Base-by-base conservation (phyloP, 1,140 invertebrate genomes). In the Ruditapes philippinarum region DNA sequence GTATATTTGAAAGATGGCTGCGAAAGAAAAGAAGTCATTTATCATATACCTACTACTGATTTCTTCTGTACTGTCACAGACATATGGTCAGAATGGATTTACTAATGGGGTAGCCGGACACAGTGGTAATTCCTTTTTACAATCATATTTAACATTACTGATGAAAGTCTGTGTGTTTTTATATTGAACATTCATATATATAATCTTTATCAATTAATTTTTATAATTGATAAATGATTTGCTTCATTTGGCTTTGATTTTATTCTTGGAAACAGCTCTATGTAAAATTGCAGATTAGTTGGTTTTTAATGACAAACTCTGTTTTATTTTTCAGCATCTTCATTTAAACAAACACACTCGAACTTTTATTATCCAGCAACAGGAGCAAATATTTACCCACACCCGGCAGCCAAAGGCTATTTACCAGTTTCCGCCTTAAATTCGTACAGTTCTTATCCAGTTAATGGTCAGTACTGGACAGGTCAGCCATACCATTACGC, bases 391-490 rank as follows among this genome's bases (percentile, higher is more conserved):
- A 81, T 25, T 36, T 81, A 65, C 42, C 12, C 54, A 25, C 33
- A 62, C 45, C 79, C 79, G 17, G 60, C 79, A n/a, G 79, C 79
- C 14, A 81, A 65, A 65, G 79, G 79, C 5, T 81, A 36, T 31
- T 54, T 51, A 33, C 45, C 42, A 3, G 36, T 31, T 17, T 51
- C 74, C 22, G 74, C 42, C 36, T 12, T 49, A n/a, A 78, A 78
- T 22, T 14, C 42, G 0, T 84, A 54, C 33, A 11, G n/a, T 42
- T 1, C 33, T 3, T 42, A 78, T 33, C 84, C 84, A 14, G 1
- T 86, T 5, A 42, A 86, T 54, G 49, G 36, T 5, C 70, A 86
- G 28, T 86, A 86, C 36, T 86, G 84, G 84, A 86, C 84, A 1
- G 84, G 73, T 36, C 84, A 86, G 22, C 65, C 49, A 7, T 14